phyloP scores from a whole-genome alignment of 2,113 vertebrate genomes.

The Xerus inauris region DNA sequence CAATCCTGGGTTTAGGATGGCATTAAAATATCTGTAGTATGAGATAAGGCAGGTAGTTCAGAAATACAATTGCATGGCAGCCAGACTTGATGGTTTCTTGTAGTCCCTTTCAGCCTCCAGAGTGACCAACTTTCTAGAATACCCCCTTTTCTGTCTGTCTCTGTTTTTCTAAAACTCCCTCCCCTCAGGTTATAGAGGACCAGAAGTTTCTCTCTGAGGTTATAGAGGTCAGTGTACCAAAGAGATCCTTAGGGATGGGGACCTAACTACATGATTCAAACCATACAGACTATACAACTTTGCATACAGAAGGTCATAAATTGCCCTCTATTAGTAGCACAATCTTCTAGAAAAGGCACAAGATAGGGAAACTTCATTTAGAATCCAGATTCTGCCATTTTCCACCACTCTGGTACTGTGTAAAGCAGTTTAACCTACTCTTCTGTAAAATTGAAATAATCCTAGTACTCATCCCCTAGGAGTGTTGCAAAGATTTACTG shows the following conservation, averaged over 20 bases:
- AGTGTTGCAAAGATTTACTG: constrained; percentile 28
- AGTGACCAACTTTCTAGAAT: background rate
- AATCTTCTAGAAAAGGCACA: background rate
- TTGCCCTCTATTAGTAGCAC: background rate
- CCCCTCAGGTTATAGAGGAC: background rate
- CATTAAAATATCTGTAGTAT: constrained; percentile 10
- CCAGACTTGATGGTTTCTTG: background rate
- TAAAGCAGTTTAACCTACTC: constrained; percentile 11
- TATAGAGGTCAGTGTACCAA: background rate
- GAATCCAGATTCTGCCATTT: constrained; percentile 31
- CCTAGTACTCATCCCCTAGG: background rate
- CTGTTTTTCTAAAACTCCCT: background rate
- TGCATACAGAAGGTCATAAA: background rate
- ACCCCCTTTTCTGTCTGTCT: background rate
- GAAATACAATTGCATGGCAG: background rate
- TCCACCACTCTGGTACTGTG: background rate
- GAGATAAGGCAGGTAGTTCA: constrained; percentile 19
- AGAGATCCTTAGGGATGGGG: background rate
- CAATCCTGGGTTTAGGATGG: background rate
- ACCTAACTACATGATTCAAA: background rate
- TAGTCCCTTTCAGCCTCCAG: background rate
- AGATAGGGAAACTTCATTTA: constrained; percentile 12
- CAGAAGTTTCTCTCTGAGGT: background rate
- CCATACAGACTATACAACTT: background rate
- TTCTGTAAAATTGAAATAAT: constrained; percentile 24